phyloP scores from a whole-genome alignment of 1,140 invertebrate genomes.

The Scaptomyza graminum region DNA sequence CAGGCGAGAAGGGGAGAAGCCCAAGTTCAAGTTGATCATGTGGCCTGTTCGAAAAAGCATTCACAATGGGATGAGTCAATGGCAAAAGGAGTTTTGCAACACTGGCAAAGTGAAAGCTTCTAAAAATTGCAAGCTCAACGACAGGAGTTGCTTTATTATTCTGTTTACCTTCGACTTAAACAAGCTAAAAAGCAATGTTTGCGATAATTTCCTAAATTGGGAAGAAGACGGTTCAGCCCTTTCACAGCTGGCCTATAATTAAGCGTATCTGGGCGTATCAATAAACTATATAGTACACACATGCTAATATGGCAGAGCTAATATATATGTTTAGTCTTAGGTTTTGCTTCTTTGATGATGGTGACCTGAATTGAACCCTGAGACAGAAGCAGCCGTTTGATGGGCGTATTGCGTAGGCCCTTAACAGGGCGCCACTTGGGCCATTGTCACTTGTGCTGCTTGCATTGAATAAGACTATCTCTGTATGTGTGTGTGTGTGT shows the following conservation, averaged over 20 bases:
- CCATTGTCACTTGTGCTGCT: slow-evolving; percentile 42
- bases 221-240: no score
- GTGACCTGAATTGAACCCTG: slow-evolving; percentile 45
- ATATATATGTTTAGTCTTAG: neutral
- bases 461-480: slow-evolving; percentile 2
- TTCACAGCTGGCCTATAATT: no score
- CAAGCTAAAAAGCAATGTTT: neutral
- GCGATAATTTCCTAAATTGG: no score
- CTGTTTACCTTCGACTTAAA: no score
- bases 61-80: no score
- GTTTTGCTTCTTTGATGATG: neutral
- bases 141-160: no score
- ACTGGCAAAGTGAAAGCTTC: neutral
- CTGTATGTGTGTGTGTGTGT: slow-evolving; percentile 5
- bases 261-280: no score
- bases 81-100: no score
- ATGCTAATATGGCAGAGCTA: neutral
- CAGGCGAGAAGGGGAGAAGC: neutral
- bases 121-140: no score
- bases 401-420: slow-evolving; percentile 43
- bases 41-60: no score
- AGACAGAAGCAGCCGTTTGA: slow-evolving; percentile 20
- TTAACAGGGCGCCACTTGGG: slow-evolving; percentile 49
- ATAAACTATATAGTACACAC: no score
- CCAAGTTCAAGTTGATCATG: no score